Base-by-base conservation (phyloP, 2,888 invertebrate species). In the Belgica antarctica region DNA sequence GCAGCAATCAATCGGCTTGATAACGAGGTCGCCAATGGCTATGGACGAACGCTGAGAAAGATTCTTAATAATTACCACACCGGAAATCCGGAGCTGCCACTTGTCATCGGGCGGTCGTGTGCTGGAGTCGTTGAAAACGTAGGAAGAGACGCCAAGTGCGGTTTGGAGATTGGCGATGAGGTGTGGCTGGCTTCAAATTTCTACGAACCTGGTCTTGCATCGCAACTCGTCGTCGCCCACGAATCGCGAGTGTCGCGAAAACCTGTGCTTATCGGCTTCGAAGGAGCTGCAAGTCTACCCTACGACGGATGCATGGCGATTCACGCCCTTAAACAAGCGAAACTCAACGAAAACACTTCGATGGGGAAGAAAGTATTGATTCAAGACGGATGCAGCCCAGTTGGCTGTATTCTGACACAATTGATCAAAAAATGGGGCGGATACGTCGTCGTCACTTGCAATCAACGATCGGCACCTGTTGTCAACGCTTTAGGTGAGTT, bases 31-130 rank as follows among this genome's bases (percentile, higher is more conserved):
- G 81, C 82, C 65, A 75, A 74, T 36, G 84, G 84, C 5, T 83
- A 84, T 73, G 82, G 81, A 0, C 78, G 77, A 73, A 75, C 77
- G 17, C 77, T 83, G 57, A 76, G 84, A 72, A 77, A 75, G 66
- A 76, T 82, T 27, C 74, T 82, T 8, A 79, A 80, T n/a, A 71
- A 59, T 28, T 71, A 71, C 41, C 36, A 61, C 31, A 19, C 34
- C 8, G 36, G 57, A 28, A 66, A 71, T 63, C 63, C 78, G 47
- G 81, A 81, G 72, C 76, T 83, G 72, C 86, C 86, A 15, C 79
- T 87, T 62, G 82, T 83, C 57, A 76, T 87, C 34, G 87, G 87
- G 1, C 81, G 87, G 72, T 86, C 85, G 75, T 86, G 86, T 75
- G 79, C 85, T 8, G 87, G 87, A 28, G 76, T 86, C 41, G 81